Base-by-base conservation (phyloP, 2,888 invertebrate genomes). In the Mythimna albipuncta region DNA sequence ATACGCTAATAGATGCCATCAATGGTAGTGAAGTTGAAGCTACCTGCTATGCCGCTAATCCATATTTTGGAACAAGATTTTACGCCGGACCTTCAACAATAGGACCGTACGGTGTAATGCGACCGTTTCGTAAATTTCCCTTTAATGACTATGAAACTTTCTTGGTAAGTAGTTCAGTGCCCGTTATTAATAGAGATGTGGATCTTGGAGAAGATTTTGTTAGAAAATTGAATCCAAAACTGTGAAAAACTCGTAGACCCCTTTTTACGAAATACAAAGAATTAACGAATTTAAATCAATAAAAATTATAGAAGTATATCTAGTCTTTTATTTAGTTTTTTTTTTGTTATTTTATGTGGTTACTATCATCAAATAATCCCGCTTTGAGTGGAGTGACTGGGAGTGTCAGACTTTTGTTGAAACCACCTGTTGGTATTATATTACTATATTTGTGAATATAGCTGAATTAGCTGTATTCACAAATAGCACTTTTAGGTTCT, bases 1-100 rank as follows among this genome's bases (percentile, higher is more conserved):
- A 92, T 59, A 85, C 83, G n/a, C 83, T 94, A 47, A 68, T 92
- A 50, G 88, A 91, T 52, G 93, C 93, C 7, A 69, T 94, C 19
- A 72, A 74, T 32, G 94, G 94, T 26, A 65, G 77, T 13, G 85
- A 91, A 80, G 88, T 90, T 0, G 69, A 88, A 4, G 88, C 93
- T 1, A 91, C 90, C 76, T 85, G 90, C 71, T 94, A 84, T 63
- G 90, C 90, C 16, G 90, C 92, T 2, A 94, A 94, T 82, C 90
- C 93, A 21, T 81, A 92, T 78, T 94, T 89, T 63, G 93, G 93
- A 6, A 93, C 94, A 4, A 90, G 89, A 79, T 94, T 89, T 80
- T 94, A 94, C 80, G 88, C 93, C 19, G 93, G 94, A 1, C 93
- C 94, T 1, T 89, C 91, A 4, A 84, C 74, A 65, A 87, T 94